A percentile compares a stretch with the other conserved stretches of the same genome.
phyloP scores from a whole-genome alignment of 2,888 invertebrate species.

The Theodoxus fluviatilis region DNA sequence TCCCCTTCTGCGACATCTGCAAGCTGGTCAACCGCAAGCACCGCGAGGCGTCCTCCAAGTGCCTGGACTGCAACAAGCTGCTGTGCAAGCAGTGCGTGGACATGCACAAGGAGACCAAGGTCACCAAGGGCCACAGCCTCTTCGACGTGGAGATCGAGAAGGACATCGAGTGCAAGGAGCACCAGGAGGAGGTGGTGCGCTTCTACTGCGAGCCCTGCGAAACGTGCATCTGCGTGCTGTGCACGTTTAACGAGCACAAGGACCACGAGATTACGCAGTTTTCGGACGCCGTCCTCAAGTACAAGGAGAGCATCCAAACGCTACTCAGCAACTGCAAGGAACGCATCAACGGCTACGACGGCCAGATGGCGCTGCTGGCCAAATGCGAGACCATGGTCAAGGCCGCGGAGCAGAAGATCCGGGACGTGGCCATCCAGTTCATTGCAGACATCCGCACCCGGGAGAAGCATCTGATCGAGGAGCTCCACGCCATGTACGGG shows the following conservation, averaged over 20 bases:
- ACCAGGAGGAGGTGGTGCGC: constrained; percentile 63
- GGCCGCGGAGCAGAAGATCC: constrained; percentile 61
- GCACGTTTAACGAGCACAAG: constrained; percentile 66
- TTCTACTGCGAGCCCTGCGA: constrained; percentile 67
- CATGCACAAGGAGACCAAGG: constrained; percentile 63
- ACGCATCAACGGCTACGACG: constrained; percentile 59
- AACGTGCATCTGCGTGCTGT: constrained; percentile 65
- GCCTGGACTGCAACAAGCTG: constrained; percentile 66
- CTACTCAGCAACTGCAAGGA: constrained; percentile 58
- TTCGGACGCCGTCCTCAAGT: constrained; percentile 62
- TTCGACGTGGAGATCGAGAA: constrained; percentile 66
- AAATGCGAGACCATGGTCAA: constrained; percentile 61
- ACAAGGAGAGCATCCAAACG: constrained; percentile 62
- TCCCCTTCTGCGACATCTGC: constrained; percentile 66
- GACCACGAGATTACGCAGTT: constrained; percentile 63
- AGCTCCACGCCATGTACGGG: constrained; percentile 63
- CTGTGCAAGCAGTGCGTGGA: constrained; percentile 64
- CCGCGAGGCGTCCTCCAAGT: constrained; percentile 64
- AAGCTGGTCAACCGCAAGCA: constrained; percentile 62
- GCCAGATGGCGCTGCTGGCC: constrained; percentile 52
- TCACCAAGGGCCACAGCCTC: constrained; percentile 64
- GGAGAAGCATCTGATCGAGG: constrained; percentile 63
- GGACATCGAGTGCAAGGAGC: constrained; percentile 66
- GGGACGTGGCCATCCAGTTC: constrained; percentile 62
- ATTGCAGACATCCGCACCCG: constrained; percentile 62